Evolutionary conservation across 2,113 vertebrate genomes (phyloP).

Genomic region (Rhea americana): DNA sequence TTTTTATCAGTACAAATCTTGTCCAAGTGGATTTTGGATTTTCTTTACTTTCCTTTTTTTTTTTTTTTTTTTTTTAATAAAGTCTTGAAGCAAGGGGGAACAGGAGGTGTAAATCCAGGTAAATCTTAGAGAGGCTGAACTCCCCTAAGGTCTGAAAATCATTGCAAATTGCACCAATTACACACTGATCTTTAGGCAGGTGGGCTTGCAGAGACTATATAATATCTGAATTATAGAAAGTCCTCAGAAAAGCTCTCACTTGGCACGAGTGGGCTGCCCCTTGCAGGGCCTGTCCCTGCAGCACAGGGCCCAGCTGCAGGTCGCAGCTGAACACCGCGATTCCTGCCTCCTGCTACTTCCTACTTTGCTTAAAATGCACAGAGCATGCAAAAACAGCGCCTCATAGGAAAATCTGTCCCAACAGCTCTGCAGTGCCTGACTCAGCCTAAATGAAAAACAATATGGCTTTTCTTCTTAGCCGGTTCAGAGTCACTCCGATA

Average conservation of each 20-base stretch:
- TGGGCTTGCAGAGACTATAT: accelerated
- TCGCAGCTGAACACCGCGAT: background rate
- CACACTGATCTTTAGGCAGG: background rate
- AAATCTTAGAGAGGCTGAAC: background rate
- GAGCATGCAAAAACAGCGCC: background rate
- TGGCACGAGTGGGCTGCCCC: background rate
- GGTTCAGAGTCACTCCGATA: background rate
- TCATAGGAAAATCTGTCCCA: background rate
- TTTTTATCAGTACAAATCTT: constrained; percentile 22
- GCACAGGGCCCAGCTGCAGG: background rate
- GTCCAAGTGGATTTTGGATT: background rate
- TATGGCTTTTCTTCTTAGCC: accelerated
- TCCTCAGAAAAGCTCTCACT: background rate
- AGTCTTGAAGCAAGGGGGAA: background rate
- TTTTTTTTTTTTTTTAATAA: background rate
- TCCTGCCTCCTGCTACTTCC: background rate
- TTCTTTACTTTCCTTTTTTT: background rate
- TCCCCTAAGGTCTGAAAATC: background rate
- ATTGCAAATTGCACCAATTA: background rate
- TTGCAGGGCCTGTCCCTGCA: background rate
- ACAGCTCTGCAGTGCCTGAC: background rate
- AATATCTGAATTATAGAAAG: background rate
- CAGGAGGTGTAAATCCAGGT: background rate
- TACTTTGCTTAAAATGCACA: accelerated
- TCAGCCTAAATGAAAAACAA: constrained; percentile 33